These are phyloP conservation scores for Fulmarus glacialis DNA, from an alignment of 2,113 vertebrate genomes.

Conservation along the genomic window DNA sequence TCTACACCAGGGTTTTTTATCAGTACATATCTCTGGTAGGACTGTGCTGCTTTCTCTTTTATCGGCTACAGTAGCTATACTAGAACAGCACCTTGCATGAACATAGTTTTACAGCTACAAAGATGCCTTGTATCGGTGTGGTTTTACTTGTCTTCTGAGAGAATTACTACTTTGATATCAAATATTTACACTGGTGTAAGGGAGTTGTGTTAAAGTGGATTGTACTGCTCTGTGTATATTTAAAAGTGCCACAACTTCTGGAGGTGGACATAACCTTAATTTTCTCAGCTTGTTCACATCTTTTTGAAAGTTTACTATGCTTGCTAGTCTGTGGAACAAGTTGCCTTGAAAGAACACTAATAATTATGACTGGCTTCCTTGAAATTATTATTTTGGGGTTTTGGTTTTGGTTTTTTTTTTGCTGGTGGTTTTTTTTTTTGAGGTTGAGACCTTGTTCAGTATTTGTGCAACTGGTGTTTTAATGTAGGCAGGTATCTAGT, in stretches of 20 bases:
- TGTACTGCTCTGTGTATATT: background rate
- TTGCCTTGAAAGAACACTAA: background rate
- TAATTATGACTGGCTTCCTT: background rate
- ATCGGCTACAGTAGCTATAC: accelerated
- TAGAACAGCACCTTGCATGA: background rate
- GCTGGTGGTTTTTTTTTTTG: background rate
- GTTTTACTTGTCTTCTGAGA: background rate
- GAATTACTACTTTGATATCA: background rate
- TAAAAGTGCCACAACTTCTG: accelerated
- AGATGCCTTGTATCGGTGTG: background rate
- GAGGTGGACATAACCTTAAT: background rate
- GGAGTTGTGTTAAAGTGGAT: background rate
- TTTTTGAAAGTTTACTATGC: background rate
- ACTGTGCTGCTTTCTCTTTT: background rate
- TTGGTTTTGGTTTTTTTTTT: background rate
- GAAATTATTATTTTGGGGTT: background rate
- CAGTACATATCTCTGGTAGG: accelerated
- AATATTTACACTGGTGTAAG: background rate
- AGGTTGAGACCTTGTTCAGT: accelerated
- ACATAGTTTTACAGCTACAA: background rate
- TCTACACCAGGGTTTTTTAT: background rate
- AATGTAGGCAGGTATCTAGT: background rate
- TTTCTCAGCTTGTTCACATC: background rate
- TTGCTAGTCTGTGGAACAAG: background rate
- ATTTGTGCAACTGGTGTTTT: background rate